Evolutionary conservation across 2,797 vertebrate genomes (phyloP), one percentile per base, ranked within the genome.

Genomic region (Gymnothorax javanicus): DNA sequence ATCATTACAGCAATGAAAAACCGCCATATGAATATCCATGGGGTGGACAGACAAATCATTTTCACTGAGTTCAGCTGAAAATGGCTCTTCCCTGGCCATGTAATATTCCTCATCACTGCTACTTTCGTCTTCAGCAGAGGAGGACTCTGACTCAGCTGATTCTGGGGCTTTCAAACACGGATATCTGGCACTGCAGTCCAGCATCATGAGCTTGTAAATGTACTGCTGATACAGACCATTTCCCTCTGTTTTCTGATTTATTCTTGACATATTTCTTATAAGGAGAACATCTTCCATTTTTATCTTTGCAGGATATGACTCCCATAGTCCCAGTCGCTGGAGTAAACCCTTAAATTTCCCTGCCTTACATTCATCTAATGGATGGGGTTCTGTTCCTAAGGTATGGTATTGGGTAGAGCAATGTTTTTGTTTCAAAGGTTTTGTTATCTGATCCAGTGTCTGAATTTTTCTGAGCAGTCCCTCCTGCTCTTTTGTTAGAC

Each of bases 1-100:
- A 54, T 94, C 77, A 83, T 95, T 91, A 13, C 93, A 89, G 0
- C 94, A 94, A 23, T 94, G 91, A 57, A 92, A 94, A 69, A 94
- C 83, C 4, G 93, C 86, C 92, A 94, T 93, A 62, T 93, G 92
- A 15, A 93, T 88, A 71, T 93, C 94, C 92, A 94, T 89, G 75
- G 93, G 93, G 89, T 94, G 91, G 84, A 43, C 27, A 33, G 27
- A 15, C 6, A 3, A 6, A 93, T 83, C n/a, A 7, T 0, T 8
- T 23, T 7, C 75, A 20, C 43, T 23, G 50, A 15, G 0, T 15
- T 79, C 75, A 79, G 25, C 27, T 9, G 12, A 4, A 1, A 43
- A 43, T 43, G 1, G 1, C 50, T 77, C 4, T 52, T 50, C 15
- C 15, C 7, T 52, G 12, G 4, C 33, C 20, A 0, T n/a, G 20